Evolutionary conservation across 2,888 invertebrate species (phyloP), one percentile per base, ranked within the genome.

Genomic region (Hemaris fuciformis): DNA sequence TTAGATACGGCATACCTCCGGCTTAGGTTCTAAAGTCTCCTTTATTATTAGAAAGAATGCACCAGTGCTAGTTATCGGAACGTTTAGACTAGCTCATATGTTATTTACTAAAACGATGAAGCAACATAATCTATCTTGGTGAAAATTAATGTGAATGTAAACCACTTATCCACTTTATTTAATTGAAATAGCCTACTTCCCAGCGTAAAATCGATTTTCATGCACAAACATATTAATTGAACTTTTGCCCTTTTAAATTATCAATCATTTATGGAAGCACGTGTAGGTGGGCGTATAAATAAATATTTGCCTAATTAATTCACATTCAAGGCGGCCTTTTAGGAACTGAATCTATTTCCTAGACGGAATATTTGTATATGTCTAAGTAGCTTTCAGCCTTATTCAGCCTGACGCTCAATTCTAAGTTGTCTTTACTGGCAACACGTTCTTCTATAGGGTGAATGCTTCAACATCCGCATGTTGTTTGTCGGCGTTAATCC

Each of bases 191-290:
- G 31, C 7, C 18, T 53, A 27, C 53, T 31, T 27, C 31, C 31
- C 31, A 3, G 27, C 27, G 25, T 27, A 27, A 48, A 48, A 48
- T 48, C 48, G 48, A 48, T 48, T 48, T 27, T 25, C 48, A n/a
- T 8, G 27, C 15, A 27, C 48, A 48, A 48, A 48, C 48, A 27
- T 48, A 48, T 48, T 48, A 48, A 48, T 48, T 48, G 48, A 48
- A 48, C n/a, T n/a, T 48, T 6, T 15, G 27, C 15, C 48, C 48
- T 27, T 48, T 15, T 48, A 48, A 27, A 48, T 48, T 48, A 48
- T 48, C 48, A 48, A 48, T 48, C 48, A 48, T 15, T 48, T 48
- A 27, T 48, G 48, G 25, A 48, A 27, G 15, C 27, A 18, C 23
- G 45, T 13, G 45, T 46, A 45, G n/a, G 34, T 38, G 4, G 10